Evolutionary conservation across 2,113 vertebrate genomes (phyloP), one percentile per base, ranked within the genome.

Genomic region (Rhabdornis inornatus): DNA sequence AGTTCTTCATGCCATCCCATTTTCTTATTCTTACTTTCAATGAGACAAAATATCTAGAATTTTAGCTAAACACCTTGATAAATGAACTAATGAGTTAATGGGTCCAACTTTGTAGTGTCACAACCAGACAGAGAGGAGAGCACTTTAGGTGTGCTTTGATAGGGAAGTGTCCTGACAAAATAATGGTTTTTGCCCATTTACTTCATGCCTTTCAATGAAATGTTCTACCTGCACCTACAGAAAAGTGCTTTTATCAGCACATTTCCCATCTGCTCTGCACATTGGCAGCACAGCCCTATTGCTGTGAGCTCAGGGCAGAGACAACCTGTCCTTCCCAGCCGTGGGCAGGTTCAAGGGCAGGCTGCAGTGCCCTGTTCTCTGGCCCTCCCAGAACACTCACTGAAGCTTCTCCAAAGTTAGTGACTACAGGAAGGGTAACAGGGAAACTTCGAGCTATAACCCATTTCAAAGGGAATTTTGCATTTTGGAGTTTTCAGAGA

Each of bases 251-350:
- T 52, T 53, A 9, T 53, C 64, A 66, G 39, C 56, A 63, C 24
- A 14, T 65, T 89, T 68, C 63, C 5, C 83, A 50, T 16, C 40
- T 64, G 53, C 35, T 30, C 6, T 7, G 69, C 39, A 20, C 35
- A 0, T 0, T 16, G 59, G 49, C 68, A 53, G 71, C 70, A 8
- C 44, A 33, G 57, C 33, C 31, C 3, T 31, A 2, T 13, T 39
- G 8, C 33, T 6, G 52, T 4, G 79, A 77, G 69, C 50, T 44
- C 14, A 6, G 1, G 25, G 61, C 1, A 10, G 4, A 28, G 40
- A 17, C 75, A 72, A 1, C 40, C 59, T 31, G 40, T 42, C 24
- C n/a, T 19, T 3, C 28, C 44, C 14, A 45, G 82, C 16, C 42
- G 5, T 0, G 1, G 17, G 65, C 78, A 42, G 40, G 40, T 5